A percentile compares a stretch with the other conserved stretches of the same genome.
phyloP scores from a whole-genome alignment of 2,113 vertebrate genomes.

The Pangasianodon hypophthalmus region DNA sequence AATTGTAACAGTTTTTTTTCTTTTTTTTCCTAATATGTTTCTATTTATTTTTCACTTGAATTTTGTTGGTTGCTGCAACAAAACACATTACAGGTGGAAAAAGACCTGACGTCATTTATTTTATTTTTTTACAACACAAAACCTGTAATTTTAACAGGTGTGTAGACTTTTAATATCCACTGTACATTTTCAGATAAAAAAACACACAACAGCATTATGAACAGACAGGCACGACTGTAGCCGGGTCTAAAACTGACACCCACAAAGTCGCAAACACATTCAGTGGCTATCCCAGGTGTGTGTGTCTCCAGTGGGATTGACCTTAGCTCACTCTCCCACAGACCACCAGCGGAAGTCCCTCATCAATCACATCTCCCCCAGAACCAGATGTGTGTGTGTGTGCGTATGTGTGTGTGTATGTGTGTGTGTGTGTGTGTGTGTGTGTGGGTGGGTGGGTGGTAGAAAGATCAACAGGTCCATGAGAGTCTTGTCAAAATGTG shows the following conservation, averaged over 20 bases:
- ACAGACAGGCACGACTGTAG: not conserved
- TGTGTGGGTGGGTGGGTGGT: slow-evolving; percentile 29
- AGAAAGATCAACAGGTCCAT: slow-evolving; percentile 52
- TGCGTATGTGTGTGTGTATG: slow-evolving; percentile 16
- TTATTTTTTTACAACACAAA: not conserved
- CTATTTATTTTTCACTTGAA: not conserved
- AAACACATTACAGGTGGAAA: not conserved
- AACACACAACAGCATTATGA: not conserved
- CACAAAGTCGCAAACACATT: not conserved
- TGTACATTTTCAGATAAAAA: not conserved
- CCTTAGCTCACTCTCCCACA: slow-evolving; percentile 45
- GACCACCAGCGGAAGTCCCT: slow-evolving; percentile 48
- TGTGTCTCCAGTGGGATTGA: slow-evolving; percentile 29
- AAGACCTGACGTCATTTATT: not conserved
- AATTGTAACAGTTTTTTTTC: not conserved
- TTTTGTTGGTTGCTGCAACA: not conserved
- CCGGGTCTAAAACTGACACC: not conserved
- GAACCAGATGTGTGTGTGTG: slow-evolving; percentile 51
- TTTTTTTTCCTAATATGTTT: not conserved
- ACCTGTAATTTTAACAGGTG: not conserved
- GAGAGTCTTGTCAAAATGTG: slow-evolving; percentile 46
- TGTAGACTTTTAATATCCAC: not conserved
- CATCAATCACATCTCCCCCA: slow-evolving; percentile 55
- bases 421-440: slow-evolving; percentile 9
- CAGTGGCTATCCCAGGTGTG: slow-evolving; percentile 29